Base-by-base conservation (phyloP, 2,888 invertebrate species). In the Athrips mouffetella region DNA sequence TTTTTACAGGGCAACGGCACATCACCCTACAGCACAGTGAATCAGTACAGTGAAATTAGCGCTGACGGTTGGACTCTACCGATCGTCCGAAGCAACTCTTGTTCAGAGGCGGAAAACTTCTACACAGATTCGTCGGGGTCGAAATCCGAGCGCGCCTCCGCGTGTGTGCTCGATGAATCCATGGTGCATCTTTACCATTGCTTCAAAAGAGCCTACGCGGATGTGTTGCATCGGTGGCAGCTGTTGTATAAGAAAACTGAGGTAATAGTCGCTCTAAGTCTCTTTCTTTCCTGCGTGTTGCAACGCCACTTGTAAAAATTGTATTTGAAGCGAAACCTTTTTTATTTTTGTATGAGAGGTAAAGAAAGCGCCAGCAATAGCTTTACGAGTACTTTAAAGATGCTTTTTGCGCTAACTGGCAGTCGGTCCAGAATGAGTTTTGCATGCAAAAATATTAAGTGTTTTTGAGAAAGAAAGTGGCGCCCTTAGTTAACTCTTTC, bases 1-100 rank as follows among this genome's bases (percentile, higher is more conserved):
- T 11, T n/a, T 21, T 62, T 62, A 0, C 47, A 93, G 93, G 70
- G 80, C 11, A 84, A 85, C 49, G 92, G 93, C 49, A 92, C 92
- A n/a, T 96, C 96, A 1, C 96, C 96, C 0, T 97, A 97, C 80
- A 96, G 94, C 73, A 97, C 97, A 4, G 94, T 97, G 49, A 93
- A 95, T 58, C 94, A 89, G 54, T 86, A 82, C 59, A 89, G 85
- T 51, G 96, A 97, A 68, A 92, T 94, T 16, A 91, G 92, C 54
- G 90, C 93, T 0, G 94, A 95, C 63, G 93, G 94, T 2, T 94
- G 94, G 92, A 93, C 92, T 50, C 89, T 94, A 53, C 92, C 93
- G 23, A 90, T 91, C 27, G 75, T 93, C 2, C 91, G 96, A 27
- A 96, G 96, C 46, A 96, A 94, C 73, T 96, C 96, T 0, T 96